These are phyloP conservation scores for Chaetodon trifascialis DNA, from an alignment of 2,113 vertebrate genomes.

Conservation along the genomic window DNA sequence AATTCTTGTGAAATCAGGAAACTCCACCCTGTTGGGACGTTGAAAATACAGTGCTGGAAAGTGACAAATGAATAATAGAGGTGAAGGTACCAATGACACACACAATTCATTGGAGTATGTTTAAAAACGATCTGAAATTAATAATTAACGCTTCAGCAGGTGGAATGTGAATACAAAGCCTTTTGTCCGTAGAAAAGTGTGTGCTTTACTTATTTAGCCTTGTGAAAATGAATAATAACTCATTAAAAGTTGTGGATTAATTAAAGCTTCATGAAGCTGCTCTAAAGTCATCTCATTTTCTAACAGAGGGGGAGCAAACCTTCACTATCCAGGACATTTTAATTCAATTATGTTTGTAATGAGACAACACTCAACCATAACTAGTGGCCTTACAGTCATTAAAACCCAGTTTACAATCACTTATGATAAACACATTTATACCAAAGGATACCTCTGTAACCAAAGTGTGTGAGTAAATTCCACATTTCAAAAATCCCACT, in stretches of 20 bases:
- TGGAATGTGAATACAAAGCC: not conserved
- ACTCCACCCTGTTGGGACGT: not conserved
- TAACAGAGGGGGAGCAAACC: not conserved
- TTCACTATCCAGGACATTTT: not conserved
- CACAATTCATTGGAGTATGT: not conserved
- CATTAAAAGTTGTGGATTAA: not conserved
- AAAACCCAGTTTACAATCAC: constrained; percentile 52
- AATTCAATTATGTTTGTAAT: not conserved
- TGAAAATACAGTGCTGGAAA: not conserved
- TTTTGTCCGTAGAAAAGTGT: not conserved
- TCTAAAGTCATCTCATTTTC: not conserved
- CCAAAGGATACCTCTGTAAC: not conserved
- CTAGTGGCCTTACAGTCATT: constrained; percentile 37
- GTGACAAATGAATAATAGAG: not conserved
- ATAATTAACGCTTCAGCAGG: too few relatives aligned
- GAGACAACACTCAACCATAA: not conserved
- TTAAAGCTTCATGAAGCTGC: not conserved
- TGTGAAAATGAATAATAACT: not conserved
- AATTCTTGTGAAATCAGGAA: not conserved
- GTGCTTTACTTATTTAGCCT: not conserved
- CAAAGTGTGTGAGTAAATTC: not conserved
- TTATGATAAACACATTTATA: constrained; percentile 22
- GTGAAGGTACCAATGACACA: not conserved
- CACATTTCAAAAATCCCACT: not conserved
- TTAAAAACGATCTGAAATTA: too few relatives aligned